Evolutionary conservation across 1,140 invertebrate genomes (phyloP), one percentile per base, ranked within the genome.

Genomic region (Drosophila sechellia): DNA sequence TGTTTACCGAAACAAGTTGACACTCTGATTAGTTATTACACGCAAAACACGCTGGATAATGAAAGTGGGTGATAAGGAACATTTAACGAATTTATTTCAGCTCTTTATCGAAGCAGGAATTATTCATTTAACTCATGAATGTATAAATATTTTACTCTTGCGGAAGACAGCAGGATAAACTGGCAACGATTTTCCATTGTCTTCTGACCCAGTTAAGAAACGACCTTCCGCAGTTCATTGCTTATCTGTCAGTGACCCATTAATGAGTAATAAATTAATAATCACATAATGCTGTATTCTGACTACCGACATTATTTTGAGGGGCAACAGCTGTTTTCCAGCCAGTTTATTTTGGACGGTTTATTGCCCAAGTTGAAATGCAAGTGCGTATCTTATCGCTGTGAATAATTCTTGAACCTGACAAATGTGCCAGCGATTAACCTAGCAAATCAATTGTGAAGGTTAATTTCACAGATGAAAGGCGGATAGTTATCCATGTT

Each of bases 351-450:
- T 75, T 46, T 39, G 6, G 6, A 48, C n/a, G 17, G 49, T 72
- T 71, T 49, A 25, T 25, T 40, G 46, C 25, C n/a, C 20, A 49
- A 61, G 57, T 54, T 15, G 31, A 43, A 76, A 54, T 75, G 11
- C n/a, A 45, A 76, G 53, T 50, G 43, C 46, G 35, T 77, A 77
- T 77, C 74, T 77, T 69, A 77, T 77, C 74, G 45, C 35, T 0
- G 15, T 27, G 25, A 37, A 56, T 60, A 69, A 57, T 54, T 55
- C 63, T 77, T 77, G 63, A 77, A 77, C 74, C 63, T 69, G 63
- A 59, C 56, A 49, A 52, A 3, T 45, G 31, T 11, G 8, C 4
- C 4, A 52, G 1, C 13, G 35, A 74, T 74, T 40, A 57, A 13
- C n/a, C 2, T 27, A 0, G 10, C 4, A 4, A 31, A 35, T 57